phyloP scores from a whole-genome alignment of 2,113 vertebrate species.

The Romanogobio albipinnatus region DNA sequence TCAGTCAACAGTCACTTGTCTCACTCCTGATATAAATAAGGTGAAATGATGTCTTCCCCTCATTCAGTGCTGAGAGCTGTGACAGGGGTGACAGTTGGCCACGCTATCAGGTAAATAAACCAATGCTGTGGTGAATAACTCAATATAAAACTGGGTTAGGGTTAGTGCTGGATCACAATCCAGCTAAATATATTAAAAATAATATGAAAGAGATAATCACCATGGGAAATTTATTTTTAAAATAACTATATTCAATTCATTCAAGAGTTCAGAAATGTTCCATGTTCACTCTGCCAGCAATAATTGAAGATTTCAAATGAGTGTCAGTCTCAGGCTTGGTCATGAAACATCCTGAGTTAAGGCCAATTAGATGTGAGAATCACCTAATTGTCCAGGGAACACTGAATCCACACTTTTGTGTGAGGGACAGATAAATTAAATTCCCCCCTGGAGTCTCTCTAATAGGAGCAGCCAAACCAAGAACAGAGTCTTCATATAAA shows the following conservation, averaged over 20 bases:
- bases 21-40: conserved; percentile 31
- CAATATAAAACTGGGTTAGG: background rate
- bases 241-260: background rate
- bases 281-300: background rate
- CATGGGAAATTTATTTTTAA: background rate
- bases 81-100: conserved; percentile 34
- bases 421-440: conserved; percentile 25
- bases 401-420: conserved; percentile 15
- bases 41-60: conserved; percentile 39
- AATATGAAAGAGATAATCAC: background rate
- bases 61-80: conserved; percentile 9
- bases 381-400: conserved; percentile 22
- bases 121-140: background rate
- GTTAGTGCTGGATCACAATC: conserved; percentile 8
- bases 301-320: conserved; percentile 4
- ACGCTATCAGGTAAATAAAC: background rate
- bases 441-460: background rate
- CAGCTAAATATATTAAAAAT: background rate
- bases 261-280: background rate
- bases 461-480: background rate
- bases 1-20: conserved; percentile 26
- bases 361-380: conserved; percentile 37
- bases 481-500: conserved; percentile 20
- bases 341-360: background rate
- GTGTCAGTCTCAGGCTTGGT: background rate